Evolutionary conservation across 35 echinoderm and acorn worm genomes (phyloP), one percentile per base, ranked within the genome.

Genomic region (Antedon bifida): DNA sequence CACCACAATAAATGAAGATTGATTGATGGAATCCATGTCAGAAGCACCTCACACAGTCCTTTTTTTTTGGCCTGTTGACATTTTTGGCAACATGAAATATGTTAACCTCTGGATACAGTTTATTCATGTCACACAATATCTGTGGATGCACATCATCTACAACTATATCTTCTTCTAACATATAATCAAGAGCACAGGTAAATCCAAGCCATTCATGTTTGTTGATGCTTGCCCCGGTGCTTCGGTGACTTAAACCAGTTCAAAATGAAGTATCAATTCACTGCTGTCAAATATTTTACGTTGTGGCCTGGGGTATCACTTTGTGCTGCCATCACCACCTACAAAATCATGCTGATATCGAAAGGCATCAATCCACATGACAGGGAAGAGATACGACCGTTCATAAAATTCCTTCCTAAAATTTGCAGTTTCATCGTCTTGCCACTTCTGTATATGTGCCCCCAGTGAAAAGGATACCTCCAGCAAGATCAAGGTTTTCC

Each of bases 251-350:
- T 64, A 21, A 19, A 64, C 51, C 26, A 64, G 23, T 64, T 64
- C 51, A 64, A 64, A 64, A 26, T 64, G 51, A 11, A 64, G 23
- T 8, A 64, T 64, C 26, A 19, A 19, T 2, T 64, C 51, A 64
- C 51, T 64, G 3, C 26, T 21, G 9, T 64, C 51, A 12, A 7
- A 4, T 14, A 42, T 42, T 91, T 91, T 1, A 80, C 89, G 78
- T 83, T 87, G 26, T 91, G 80, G n/a, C 84, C 89, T 83, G 86
- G 91, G 17, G 77, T 79, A 73, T 88, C 38, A 42, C 14, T 42
- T 42, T n/a, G n/a, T 82, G 45, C 91, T 88, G 3, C 91, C 33
- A 8, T 85, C 91, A 55, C 87, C 91, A n/a, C 83, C 91, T 29
- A 92, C 21, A 17, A 19, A 36, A 32, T 34, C 74, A 34, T 30